Conservation (phyloP, 2,888 invertebrate species). For the Drosophila suboccidentalis region DNA sequence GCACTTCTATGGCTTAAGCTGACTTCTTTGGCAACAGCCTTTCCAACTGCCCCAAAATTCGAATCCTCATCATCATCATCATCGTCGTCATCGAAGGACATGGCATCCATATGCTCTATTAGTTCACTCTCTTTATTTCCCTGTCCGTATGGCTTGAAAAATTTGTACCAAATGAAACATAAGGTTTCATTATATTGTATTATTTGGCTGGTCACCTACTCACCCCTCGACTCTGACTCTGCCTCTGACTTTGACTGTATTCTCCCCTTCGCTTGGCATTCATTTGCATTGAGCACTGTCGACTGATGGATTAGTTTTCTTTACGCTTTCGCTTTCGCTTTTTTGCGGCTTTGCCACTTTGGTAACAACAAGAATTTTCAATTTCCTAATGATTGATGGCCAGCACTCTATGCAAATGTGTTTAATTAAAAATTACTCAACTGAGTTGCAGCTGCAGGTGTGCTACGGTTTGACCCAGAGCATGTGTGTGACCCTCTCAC, state of each 20-base stretch:
- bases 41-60: conserved; percentile 19
- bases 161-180: conserved; percentile 69
- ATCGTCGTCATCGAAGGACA: conserved; percentile 73
- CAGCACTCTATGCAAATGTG: conserved; percentile 37
- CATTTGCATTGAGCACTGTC: conserved; percentile 46
- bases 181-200: conserved; percentile 72
- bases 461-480: conserved; percentile 19
- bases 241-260: not conserved
- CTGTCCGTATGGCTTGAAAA: conserved; percentile 64
- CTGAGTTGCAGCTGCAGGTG: conserved; percentile 41
- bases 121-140: conserved; percentile 28
- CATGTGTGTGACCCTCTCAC: not conserved
- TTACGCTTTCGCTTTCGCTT: conserved; percentile 31
- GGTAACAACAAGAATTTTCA: conserved; percentile 23
- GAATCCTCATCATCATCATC: conserved; percentile 28
- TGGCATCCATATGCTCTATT: conserved; percentile 83
- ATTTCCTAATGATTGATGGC: conserved; percentile 47
- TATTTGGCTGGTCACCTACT: conserved; percentile 26
- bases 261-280: conserved; percentile 37
- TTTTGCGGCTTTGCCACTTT: conserved; percentile 51
- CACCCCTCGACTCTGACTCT: not conserved
- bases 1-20: conserved; percentile 81
- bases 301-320: conserved; percentile 71
- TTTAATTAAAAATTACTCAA: conserved; percentile 47
- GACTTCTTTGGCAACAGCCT: not conserved